These are phyloP conservation scores for Clarias platycephalus DNA, from an alignment of 2,797 vertebrate genomes.

Conservation along the genomic window DNA sequence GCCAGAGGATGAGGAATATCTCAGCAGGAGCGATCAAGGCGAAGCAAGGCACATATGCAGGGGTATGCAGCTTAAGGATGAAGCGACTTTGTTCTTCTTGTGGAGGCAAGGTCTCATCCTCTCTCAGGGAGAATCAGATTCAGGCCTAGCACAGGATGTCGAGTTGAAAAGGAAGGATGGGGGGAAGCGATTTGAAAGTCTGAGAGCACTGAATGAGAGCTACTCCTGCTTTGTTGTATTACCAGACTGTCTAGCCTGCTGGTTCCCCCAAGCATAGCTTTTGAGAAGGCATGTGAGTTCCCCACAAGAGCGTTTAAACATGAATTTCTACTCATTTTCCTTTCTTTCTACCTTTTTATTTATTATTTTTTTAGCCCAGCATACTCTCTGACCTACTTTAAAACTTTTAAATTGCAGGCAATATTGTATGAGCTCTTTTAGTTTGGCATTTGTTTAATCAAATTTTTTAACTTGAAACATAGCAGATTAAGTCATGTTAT, in stretches of 20 bases:
- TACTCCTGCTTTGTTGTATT: slow-evolving; percentile 43
- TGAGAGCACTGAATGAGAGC: slow-evolving; percentile 25
- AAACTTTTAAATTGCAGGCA: slow-evolving; percentile 43
- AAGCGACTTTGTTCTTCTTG: slow-evolving; percentile 28
- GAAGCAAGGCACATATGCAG: slow-evolving; percentile 18
- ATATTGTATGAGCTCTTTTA: slow-evolving; percentile 36
- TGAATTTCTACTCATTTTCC: not conserved
- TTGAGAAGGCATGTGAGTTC: slow-evolving; percentile 19
- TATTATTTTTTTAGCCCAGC: slow-evolving; percentile 37
- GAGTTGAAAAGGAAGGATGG: slow-evolving; percentile 23
- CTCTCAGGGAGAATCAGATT: slow-evolving; percentile 42
- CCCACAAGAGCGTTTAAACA: slow-evolving; percentile 18
- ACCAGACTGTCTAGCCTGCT: slow-evolving; percentile 6
- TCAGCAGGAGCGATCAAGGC: slow-evolving; percentile 24
- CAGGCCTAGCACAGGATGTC: slow-evolving; percentile 32
- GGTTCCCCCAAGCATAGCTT: slow-evolving; percentile 16
- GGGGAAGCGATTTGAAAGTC: not conserved
- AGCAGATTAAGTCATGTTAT: slow-evolving; percentile 3
- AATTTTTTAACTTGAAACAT: slow-evolving; percentile 25
- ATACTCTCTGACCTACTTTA: slow-evolving; percentile 57
- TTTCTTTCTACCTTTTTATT: slow-evolving; percentile 23
- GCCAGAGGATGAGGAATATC: slow-evolving; percentile 15
- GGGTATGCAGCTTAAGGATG: slow-evolving; percentile 31
- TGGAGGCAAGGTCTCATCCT: slow-evolving; percentile 33
- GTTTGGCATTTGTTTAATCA: slow-evolving; percentile 39